Evolutionary conservation across 2,888 invertebrate species (phyloP), one percentile per base, ranked within the genome.

Genomic region (Heliconius erato): DNA sequence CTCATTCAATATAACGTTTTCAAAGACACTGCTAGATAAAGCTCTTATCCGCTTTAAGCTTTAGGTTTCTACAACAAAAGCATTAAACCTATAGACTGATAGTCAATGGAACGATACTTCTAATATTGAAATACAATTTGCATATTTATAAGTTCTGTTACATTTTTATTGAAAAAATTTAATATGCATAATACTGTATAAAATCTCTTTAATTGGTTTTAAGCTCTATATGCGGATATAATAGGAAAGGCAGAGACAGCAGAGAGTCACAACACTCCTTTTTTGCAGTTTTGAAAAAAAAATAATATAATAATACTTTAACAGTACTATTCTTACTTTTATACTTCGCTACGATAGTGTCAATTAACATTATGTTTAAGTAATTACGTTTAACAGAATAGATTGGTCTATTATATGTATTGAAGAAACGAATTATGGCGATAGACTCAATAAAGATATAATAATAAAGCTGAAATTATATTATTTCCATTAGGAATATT

Each of bases 401-500:
- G 59, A 74, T 74, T 74, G 35, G 59, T 14, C 74, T 35, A 59
- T 74, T 59, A 74, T 59, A 54, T 14, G 1, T 59, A 74, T 59
- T 74, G 74, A 74, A 3, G 54, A 23, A 23, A 74, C 59, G 32
- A 74, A 28, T 5, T 59, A 4, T 32, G 40, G 59, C 32, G 14
- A 74, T 59, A 32, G 32, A 32, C 35, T 11, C n/a, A 74, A n/a
- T 35, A 40, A 40, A 40, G 71, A 40, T 71, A 71, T 14, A 71
- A 71, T 40, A 40, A 40, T 35, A 35, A 35, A 74, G 54, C 32
- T n/a, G n/a, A 54, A 54, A 74, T 59, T 32, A 32, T 74, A 74
- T 35, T 54, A 54, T 32, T 28, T 74, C 74, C 74, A 74, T 74
- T 74, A 74, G 23, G 19, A 23, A 59, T 32, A 74, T 74, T 74